Evolutionary conservation across 2,888 invertebrate genomes (phyloP), one percentile per base, ranked within the genome.

Genomic region (Agrilus cyanescens): DNA sequence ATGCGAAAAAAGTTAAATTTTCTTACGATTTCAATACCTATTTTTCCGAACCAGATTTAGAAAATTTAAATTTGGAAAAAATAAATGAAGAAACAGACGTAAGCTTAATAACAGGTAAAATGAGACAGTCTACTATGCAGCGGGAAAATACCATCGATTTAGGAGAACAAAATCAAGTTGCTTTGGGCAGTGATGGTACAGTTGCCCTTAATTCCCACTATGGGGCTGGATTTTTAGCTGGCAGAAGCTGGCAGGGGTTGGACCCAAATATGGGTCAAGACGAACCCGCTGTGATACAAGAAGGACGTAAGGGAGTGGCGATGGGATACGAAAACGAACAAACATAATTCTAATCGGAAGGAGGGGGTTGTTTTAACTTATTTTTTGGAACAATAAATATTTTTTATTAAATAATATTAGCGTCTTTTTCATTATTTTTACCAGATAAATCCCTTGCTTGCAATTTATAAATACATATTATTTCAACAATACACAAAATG

Each of bases 221-320:
- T 44, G 80, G 80, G 3, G 78, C 77, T 12, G 80, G 77, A 50
- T 78, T 68, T 61, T 70, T 89, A 14, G 67, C 73, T 33, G 69
- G 74, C 5, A 71, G 88, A 54, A 76, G 80, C 3, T 95, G 94
- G 93, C 78, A 77, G 58, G 95, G 95, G 1, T 69, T 95, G 40
- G 85, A 93, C 56, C 87, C 83, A 55, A 78, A 81, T 48, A 64
- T 88, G 32, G 89, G 88, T 0, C 72, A 82, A 58, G 81, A 78
- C 1, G 76, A 79, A 39, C 80, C 84, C 0, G 75, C 75, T 45
- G 64, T 74, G 45, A 78, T 83, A 5, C 74, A 75, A 50, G 73
- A 79, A 53, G 93, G 93, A 0, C 72, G 82, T 12, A 74, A 68
- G 53, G 93, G 93, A 1, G 80, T 89, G 56, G 83, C 93, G 0